phyloP scores from a whole-genome alignment of 2,797 vertebrate species.

The Echeneis naucrates region DNA sequence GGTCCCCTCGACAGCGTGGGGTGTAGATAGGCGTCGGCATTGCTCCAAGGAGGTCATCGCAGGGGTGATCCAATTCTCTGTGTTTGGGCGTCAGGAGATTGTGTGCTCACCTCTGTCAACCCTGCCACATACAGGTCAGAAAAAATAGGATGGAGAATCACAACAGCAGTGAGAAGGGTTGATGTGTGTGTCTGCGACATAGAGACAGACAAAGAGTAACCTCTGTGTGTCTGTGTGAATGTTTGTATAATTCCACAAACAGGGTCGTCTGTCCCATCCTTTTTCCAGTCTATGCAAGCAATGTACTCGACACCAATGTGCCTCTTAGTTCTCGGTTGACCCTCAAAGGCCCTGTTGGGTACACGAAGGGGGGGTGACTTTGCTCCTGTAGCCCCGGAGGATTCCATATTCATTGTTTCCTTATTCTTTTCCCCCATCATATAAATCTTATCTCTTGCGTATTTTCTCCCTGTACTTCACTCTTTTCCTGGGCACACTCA shows the following conservation, averaged over 20 bases:
- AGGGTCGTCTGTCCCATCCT: slow-evolving; percentile 63
- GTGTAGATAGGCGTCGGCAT: slow-evolving; percentile 75
- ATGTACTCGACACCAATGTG: slow-evolving; percentile 55
- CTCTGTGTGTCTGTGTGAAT: slow-evolving; percentile 36
- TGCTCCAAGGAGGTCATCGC: slow-evolving; percentile 82
- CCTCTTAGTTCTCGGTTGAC: slow-evolving; percentile 67
- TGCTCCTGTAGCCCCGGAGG: slow-evolving; percentile 67
- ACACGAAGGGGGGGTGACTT: slow-evolving; percentile 71
- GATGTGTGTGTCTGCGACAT: slow-evolving; percentile 6
- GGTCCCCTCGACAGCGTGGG: slow-evolving; percentile 68
- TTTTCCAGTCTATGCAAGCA: slow-evolving; percentile 56
- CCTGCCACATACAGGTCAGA: slow-evolving; percentile 80
- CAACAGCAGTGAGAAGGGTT: slow-evolving; percentile 54
- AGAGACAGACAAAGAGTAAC: slow-evolving; percentile 40
- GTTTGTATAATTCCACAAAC: slow-evolving; percentile 72
- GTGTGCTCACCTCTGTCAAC: slow-evolving; percentile 85
- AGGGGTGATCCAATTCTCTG: slow-evolving; percentile 87
- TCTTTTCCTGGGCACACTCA: slow-evolving; percentile 31
- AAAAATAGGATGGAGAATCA: slow-evolving; percentile 79
- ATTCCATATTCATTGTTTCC: slow-evolving; percentile 70
- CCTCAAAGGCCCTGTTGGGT: slow-evolving; percentile 61
- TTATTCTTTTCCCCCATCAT: slow-evolving; percentile 40
- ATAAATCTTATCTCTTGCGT: slow-evolving; percentile 61
- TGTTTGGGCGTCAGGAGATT: slow-evolving; percentile 83
- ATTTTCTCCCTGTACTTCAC: slow-evolving; percentile 54